phyloP scores from a whole-genome alignment of 2,888 invertebrate genomes.

The Argyra leucocephala region DNA sequence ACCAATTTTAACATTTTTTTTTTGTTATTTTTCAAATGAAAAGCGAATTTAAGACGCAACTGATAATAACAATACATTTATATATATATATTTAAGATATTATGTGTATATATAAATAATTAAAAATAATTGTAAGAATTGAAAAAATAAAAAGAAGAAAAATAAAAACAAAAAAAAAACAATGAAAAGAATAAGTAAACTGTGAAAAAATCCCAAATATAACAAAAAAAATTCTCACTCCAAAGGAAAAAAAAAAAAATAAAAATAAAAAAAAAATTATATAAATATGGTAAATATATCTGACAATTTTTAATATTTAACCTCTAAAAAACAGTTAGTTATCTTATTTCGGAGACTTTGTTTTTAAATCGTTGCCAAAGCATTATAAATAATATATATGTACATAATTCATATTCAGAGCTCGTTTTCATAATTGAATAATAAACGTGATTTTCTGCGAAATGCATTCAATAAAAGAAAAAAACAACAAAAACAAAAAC shows the following conservation, averaged over 20 bases:
- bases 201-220: not conserved
- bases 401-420: not conserved
- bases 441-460: not conserved
- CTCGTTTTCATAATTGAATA: slow-evolving; percentile 1
- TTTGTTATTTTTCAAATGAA: not conserved
- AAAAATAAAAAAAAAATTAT: no score
- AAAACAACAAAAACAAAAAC: not conserved
- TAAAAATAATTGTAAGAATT: no score
- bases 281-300: no score
- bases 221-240: no score
- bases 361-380: no score
- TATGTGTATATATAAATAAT: no score
- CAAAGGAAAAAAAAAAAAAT: no score
- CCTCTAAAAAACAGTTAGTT: not conserved
- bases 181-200: not conserved
- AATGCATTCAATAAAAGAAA: not conserved
- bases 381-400: no score
- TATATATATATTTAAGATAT: no score
- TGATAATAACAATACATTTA: no score
- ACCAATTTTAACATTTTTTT: not conserved
- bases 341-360: no score
- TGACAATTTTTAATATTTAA: not conserved
- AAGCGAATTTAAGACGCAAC: not conserved
- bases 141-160: no score
- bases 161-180: not conserved